Evolutionary conservation across 2,797 vertebrate genomes (phyloP).

Genomic region (Eremophila alpestris): DNA sequence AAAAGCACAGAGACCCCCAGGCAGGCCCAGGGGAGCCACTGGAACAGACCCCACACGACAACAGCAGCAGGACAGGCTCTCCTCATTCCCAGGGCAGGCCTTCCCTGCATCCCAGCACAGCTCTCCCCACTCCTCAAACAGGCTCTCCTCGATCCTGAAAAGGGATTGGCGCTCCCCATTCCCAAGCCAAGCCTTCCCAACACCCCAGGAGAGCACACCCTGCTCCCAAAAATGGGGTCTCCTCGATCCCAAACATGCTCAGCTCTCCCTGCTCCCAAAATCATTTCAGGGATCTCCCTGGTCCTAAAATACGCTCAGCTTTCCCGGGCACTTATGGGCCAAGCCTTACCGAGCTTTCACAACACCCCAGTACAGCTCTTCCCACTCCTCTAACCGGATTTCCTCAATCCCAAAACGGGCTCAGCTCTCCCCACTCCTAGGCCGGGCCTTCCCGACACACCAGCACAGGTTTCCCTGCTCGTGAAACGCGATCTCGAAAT

Average conservation of each 20-base stretch:
- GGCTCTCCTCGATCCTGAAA: neutral
- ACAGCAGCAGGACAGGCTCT: rapidly evolving
- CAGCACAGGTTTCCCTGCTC: neutral
- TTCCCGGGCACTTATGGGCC: neutral
- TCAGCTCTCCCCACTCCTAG: neutral
- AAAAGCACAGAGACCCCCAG: neutral
- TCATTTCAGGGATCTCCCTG: rapidly evolving
- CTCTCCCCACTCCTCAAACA: neutral
- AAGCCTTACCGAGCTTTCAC: neutral
- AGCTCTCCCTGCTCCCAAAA: neutral
- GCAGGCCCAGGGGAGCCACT: neutral
- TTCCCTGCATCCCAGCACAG: neutral
- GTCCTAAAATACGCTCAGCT: neutral
- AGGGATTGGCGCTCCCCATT: rapidly evolving
- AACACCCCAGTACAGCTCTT: neutral
- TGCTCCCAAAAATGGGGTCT: neutral
- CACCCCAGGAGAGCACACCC: neutral
- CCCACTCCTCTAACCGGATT: too few relatives aligned
- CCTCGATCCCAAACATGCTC: neutral
- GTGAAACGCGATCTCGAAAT: neutral
- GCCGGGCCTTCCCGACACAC: neutral
- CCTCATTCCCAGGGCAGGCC: too few relatives aligned
- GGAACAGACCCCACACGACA: neutral
- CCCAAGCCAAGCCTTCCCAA: neutral
- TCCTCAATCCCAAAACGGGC: neutral